These are phyloP conservation scores for Actinopyga echinites DNA, from an alignment of 53 echinoderm and acorn worm genomes.

Conservation along the genomic window DNA sequence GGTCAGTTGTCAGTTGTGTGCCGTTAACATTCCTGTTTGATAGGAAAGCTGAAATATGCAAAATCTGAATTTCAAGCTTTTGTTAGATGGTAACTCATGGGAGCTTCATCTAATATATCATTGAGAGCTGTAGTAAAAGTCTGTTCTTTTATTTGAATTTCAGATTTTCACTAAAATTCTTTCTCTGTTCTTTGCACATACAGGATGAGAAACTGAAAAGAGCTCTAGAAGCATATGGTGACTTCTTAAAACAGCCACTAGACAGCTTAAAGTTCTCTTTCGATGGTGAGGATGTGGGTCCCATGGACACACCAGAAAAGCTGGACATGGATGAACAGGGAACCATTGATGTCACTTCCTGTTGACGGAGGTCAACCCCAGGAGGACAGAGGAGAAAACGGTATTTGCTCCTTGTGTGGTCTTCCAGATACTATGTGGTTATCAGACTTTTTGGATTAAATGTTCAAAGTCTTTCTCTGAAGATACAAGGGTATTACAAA, in stretches of 20 bases:
- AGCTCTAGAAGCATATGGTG: conserved; percentile 61
- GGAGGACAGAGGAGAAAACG: not conserved
- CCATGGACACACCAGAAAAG: conserved; percentile 62
- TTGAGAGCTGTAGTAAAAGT: too few relatives aligned
- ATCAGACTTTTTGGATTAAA: too few relatives aligned
- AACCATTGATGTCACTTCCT: conserved; percentile 55
- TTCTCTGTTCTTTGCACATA: too few relatives aligned
- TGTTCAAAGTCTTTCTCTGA: not conserved
- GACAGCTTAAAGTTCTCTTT: conserved; percentile 65
- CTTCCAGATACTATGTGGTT: too few relatives aligned
- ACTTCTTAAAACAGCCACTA: conserved; percentile 37
- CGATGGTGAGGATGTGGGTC: conserved; percentile 69
- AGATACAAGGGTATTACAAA: not conserved
- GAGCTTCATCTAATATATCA: too few relatives aligned
- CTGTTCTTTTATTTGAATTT: too few relatives aligned
- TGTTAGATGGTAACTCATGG: too few relatives aligned
- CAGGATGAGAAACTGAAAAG: conserved; percentile 1
- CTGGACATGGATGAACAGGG: conserved; percentile 78
- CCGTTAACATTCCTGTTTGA: too few relatives aligned
- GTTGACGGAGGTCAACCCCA: not conserved
- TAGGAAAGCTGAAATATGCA: too few relatives aligned
- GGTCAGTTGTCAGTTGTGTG: too few relatives aligned
- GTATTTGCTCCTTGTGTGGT: not conserved
- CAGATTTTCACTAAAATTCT: too few relatives aligned
- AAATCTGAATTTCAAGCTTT: too few relatives aligned